Percentiles rank a stretch among this genome's conserved stretches.
phyloP scores from a whole-genome alignment of 2,888 invertebrate species.

The Temnothorax rugatulus region DNA sequence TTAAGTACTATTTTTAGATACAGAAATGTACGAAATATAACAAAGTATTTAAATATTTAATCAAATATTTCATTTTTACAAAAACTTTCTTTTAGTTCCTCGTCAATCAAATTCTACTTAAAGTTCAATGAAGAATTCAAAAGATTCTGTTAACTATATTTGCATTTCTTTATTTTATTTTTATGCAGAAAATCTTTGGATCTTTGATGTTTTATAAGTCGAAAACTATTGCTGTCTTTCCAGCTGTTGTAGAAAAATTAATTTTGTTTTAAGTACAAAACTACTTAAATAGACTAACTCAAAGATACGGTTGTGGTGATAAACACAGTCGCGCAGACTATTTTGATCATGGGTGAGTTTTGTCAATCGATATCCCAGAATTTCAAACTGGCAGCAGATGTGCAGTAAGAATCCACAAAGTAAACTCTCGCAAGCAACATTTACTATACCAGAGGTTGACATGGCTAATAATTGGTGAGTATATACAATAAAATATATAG shows the following conservation, averaged over 20 bases:
- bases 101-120: neutral
- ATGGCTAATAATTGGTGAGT: constrained; percentile 60
- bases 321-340: constrained; percentile 21
- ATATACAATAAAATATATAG: constrained; percentile 62
- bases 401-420: constrained; percentile 69
- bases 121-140: neutral
- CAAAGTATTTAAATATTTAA: neutral
- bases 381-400: constrained; percentile 70
- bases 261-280: neutral
- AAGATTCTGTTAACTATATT: neutral
- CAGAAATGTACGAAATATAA: neutral
- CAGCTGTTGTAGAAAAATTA: neutral
- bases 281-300: constrained; percentile 29
- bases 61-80: neutral
- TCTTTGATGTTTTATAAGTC: neutral
- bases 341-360: constrained; percentile 30
- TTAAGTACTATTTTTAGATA: neutral
- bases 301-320: constrained; percentile 42
- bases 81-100: neutral
- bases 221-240: neutral
- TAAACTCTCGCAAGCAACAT: constrained; percentile 67
- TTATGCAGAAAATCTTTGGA: neutral
- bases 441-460: constrained; percentile 54
- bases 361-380: constrained; percentile 63
- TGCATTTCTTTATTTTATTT: neutral